Evolutionary conservation across 2,113 vertebrate species (phyloP).

Genomic region (Bombycilla garrulus): DNA sequence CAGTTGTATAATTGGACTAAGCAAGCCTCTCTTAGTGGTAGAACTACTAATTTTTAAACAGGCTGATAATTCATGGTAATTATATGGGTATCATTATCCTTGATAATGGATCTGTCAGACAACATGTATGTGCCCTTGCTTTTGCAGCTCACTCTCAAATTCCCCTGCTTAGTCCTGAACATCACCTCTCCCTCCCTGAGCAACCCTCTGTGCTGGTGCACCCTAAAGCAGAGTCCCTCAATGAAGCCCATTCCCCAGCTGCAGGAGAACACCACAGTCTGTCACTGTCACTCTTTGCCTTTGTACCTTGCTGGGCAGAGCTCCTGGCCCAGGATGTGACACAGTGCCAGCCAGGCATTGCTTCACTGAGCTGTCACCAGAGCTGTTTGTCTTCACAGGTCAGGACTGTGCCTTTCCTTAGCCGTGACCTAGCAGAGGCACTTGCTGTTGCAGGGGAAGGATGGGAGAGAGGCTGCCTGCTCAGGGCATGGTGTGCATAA

Average conservation of each 20-base stretch:
- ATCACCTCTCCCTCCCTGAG: neutral
- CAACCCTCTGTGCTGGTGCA: neutral
- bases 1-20: neutral
- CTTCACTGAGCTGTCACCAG: neutral
- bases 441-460: neutral
- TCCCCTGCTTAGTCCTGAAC: neutral
- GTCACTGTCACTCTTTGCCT: neutral
- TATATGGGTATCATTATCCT: no score
- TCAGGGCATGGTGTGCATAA: neutral
- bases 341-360: neutral
- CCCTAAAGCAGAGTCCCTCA: neutral
- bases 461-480: neutral
- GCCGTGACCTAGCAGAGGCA: neutral
- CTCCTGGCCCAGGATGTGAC: fast-evolving
- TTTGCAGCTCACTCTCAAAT: neutral
- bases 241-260: neutral
- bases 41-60: neutral
- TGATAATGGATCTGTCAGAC: neutral
- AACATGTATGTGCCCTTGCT: neutral
- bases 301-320: neutral
- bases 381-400: neutral
- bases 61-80: neutral
- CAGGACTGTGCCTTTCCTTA: neutral
- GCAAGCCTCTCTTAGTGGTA: neutral
- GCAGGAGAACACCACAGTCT: neutral